These are phyloP conservation scores for Hemaris fuciformis DNA, from an alignment of 2,888 invertebrate species.

Conservation along the genomic window DNA sequence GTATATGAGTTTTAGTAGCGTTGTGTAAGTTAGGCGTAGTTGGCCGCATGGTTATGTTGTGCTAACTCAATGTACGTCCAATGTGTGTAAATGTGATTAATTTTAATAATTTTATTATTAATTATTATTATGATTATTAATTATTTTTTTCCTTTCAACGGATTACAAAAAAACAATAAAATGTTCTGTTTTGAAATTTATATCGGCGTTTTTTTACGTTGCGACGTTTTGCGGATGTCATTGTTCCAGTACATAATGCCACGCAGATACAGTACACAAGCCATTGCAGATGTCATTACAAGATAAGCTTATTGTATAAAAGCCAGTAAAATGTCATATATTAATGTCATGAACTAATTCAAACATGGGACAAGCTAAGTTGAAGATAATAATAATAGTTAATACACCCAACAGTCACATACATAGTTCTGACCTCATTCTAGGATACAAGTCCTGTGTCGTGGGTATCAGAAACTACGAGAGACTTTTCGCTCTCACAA, in stretches of 20 bases:
- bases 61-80: slow-evolving; percentile 75
- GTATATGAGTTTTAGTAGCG: slow-evolving; percentile 78
- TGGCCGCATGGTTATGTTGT: slow-evolving; percentile 26
- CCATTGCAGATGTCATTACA: no score
- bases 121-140: slow-evolving; percentile 66
- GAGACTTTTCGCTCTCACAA: no score
- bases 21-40: slow-evolving; percentile 70
- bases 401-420: no score
- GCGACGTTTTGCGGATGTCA: not conserved
- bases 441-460: no score
- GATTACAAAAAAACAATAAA: slow-evolving; percentile 74
- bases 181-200: slow-evolving; percentile 80
- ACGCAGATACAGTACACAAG: no score
- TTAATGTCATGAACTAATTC: no score
- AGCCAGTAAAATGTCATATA: no score
- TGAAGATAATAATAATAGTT: no score
- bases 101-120: slow-evolving; percentile 46
- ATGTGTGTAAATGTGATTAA: slow-evolving; percentile 80
- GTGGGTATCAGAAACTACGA: no score
- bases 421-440: no score
- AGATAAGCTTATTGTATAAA: no score
- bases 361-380: no score
- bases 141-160: slow-evolving; percentile 73
- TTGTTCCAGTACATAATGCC: not conserved
- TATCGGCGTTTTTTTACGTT: slow-evolving; percentile 51